phyloP scores from a whole-genome alignment of 2,113 vertebrate species.

The Helogale parvula region DNA sequence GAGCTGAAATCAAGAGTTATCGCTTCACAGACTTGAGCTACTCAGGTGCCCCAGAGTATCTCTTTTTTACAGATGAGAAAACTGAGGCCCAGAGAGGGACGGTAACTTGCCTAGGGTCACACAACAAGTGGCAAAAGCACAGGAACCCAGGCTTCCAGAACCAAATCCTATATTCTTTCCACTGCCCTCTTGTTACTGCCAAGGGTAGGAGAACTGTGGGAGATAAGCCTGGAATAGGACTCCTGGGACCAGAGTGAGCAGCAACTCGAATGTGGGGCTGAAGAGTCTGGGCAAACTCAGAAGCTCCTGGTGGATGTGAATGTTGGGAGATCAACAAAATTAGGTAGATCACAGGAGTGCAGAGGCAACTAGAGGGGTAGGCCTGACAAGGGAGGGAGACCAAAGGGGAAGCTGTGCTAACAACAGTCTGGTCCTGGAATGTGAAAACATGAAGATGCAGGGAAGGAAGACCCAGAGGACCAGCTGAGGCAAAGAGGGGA shows the following conservation, averaged over 20 bases:
- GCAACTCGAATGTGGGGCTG: neutral
- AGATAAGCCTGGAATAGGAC: neutral
- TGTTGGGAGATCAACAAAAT: neutral
- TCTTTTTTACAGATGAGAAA: conserved; percentile 36
- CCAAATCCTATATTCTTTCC: neutral
- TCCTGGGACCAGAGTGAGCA: neutral
- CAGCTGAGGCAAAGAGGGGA: neutral
- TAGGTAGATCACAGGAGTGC: neutral
- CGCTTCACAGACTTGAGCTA: too few relatives aligned
- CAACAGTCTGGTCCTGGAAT: neutral
- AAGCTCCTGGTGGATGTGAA: neutral
- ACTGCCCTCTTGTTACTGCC: neutral
- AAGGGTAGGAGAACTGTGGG: neutral
- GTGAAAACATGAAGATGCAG: neutral
- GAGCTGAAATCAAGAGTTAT: too few relatives aligned
- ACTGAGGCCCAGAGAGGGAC: neutral
- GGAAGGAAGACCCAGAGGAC: neutral
- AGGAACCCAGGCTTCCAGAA: neutral
- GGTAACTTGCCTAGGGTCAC: neutral
- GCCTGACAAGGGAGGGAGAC: too few relatives aligned
- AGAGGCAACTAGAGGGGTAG: neutral
- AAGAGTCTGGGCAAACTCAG: neutral
- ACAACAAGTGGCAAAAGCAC: neutral
- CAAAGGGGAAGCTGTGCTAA: neutral
- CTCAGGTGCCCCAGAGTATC: neutral